Evolutionary conservation across 2,888 invertebrate species (phyloP), one percentile per base, ranked within the genome.

Genomic region (Adineta ricciae): DNA sequence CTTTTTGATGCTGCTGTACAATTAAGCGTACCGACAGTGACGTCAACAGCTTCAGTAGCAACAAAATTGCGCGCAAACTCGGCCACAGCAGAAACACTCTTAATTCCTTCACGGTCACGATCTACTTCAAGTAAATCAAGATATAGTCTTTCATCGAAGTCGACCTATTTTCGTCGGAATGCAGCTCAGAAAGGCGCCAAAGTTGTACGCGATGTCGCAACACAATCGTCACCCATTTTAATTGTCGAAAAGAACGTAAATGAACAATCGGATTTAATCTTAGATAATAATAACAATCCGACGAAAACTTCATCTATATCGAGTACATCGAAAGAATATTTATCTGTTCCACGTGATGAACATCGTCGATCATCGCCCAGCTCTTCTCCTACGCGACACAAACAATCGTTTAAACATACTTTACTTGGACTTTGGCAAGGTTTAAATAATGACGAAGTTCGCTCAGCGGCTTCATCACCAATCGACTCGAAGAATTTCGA

Each of bases 211-310:
- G 78, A 78, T 78, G 41, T n/a, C 0, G 78, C 41, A n/a, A 78
- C 78, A 5, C 78, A 78, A 78, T n/a, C 24, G 3, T 24, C 38
- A 24, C 41, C 38, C 2, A 41, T 21, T 11, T 2, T 11, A n/a
- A 41, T 21, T 41, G 7, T 0, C 24, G 2, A 41, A 11, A 14
- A 78, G 38, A 11, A 64, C 19, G 14, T 16, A 64, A 27, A 27
- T 3, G 5, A 32, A 32, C 32, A 19, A 32, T 64, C 7, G 4
- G 7, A 52, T 21, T 52, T 52, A 52, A 52, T 52, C 16, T 52
- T 64, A 64, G 64, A 64, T 64, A 64, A 64, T 64, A 64, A 64
- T 64, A 64, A 64, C 32, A 64, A 64, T 64, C 64, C 64, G 19
- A 64, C 64, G 7, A 46, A 8, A 46, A 64, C 32, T 5, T 64